Percentiles rank a stretch among this genome's conserved stretches.
phyloP scores from a whole-genome alignment of 2,797 vertebrate species.

The Caiman crocodilus region DNA sequence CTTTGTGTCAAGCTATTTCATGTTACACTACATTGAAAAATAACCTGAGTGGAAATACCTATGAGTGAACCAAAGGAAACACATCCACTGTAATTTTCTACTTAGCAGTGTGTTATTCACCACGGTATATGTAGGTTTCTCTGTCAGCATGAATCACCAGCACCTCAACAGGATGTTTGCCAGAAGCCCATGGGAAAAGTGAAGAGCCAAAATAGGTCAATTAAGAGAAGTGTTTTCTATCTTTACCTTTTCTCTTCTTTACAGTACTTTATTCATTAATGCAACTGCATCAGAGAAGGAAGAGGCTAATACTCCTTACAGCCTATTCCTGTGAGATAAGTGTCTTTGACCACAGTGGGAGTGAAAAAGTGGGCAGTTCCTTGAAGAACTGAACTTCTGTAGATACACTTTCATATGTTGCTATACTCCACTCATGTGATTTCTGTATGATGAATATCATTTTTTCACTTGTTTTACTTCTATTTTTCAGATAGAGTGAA shows the following conservation, averaged over 20 bases:
- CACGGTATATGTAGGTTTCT: not conserved
- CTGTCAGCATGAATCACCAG: not conserved
- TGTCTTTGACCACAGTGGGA: not conserved
- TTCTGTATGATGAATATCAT: not conserved
- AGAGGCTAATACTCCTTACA: not conserved
- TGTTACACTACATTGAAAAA: not conserved
- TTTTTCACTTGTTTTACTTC: not conserved
- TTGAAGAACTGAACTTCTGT: not conserved
- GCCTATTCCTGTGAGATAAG: not conserved
- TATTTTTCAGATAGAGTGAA: not conserved
- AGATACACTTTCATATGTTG: not conserved
- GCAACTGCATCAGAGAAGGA: slow-evolving; percentile 16
- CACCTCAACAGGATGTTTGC: not conserved
- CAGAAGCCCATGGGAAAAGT: slow-evolving; percentile 45
- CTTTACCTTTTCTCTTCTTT: slow-evolving; percentile 66
- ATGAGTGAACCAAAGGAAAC: slow-evolving; percentile 10
- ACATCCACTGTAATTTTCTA: not conserved
- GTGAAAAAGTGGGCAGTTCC: not conserved
- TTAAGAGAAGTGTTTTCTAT: slow-evolving; percentile 61
- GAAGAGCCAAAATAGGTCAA: slow-evolving; percentile 62
- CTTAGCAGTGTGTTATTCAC: not conserved
- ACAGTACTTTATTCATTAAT: slow-evolving; percentile 18
- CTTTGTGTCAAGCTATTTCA: slow-evolving; percentile 14
- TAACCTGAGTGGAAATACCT: not conserved
- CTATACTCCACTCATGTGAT: not conserved